Conservation (phyloP, 2,888 invertebrate species). For the Hemistola chrysoprasaria region DNA sequence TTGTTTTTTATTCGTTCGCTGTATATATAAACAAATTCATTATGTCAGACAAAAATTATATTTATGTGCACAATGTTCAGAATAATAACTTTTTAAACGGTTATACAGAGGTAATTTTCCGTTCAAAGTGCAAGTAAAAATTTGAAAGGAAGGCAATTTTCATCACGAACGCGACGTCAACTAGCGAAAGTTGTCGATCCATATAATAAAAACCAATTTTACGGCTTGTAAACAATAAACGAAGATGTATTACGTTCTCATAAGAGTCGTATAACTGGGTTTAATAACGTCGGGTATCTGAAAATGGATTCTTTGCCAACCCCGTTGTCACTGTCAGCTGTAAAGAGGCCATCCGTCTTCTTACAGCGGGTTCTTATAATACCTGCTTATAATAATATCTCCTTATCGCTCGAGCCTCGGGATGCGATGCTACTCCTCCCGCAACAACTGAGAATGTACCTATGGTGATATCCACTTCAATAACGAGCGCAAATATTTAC, state of each 20-base stretch:
- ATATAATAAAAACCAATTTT: background rate
- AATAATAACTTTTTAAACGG: too few species aligned
- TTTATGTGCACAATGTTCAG: too few species aligned
- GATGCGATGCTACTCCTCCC: too few species aligned
- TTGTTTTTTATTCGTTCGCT: too few species aligned
- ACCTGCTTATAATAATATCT: conserved; percentile 44
- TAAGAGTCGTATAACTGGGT: conserved; percentile 24
- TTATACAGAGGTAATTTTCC: too few species aligned
- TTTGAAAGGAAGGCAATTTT: too few species aligned
- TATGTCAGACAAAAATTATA: too few species aligned
- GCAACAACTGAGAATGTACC: conserved; percentile 12
- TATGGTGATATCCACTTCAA: conserved; percentile 28
- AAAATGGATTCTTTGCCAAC: conserved; percentile 35
- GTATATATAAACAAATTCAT: too few species aligned
- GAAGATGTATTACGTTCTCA: conserved; percentile 12
- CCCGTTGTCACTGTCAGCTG: conserved; percentile 46
- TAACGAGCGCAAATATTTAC: conserved; percentile 30
- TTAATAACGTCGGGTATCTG: conserved; percentile 37
- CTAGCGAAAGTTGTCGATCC: background rate
- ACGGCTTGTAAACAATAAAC: conserved; percentile 30
- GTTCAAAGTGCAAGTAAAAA: too few species aligned
- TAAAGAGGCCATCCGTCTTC: conserved; percentile 53
- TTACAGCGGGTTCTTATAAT: conserved; percentile 23
- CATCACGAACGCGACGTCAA: too few species aligned
- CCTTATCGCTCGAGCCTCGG: conserved; percentile 24